Base-by-base conservation (phyloP, 2,888 invertebrate genomes). In the Aphodius sticticus region DNA sequence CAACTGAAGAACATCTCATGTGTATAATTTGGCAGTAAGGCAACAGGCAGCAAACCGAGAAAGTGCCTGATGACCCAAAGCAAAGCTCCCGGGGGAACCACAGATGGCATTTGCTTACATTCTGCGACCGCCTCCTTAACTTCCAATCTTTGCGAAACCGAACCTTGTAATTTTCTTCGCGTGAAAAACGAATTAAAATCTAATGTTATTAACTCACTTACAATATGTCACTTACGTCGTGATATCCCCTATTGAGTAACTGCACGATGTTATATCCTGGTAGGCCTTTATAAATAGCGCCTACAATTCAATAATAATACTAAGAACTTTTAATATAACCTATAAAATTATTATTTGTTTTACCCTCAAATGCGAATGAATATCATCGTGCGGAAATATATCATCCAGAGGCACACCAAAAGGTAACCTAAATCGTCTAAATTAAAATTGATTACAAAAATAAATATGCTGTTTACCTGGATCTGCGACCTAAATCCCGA, bases 61-160 rank as follows among this genome's bases (percentile, higher is more conserved):
- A 84, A 84, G 77, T 84, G 83, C 9, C 84, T 79, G 15, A 84
- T 76, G 15, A 83, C 78, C 84, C 84, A 84, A 12, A 84, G 70
- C 6, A 81, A 77, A 35, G 81, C 78, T 3, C 84, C 83, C 9
- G 83, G 83, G 4, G 81, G 36, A 38, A 84, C 14, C 3, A 79
- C 78, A 14, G 84, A 16, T 53, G 77, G 70, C 81, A 81, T 79
- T 16, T 79, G 79, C 77, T 78, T 79, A 76, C 81, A 81, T 79
- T 74, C 70, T 16, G 69, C 70, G 36, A 79, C 72, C 12, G 70
- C 71, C 69, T 81, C 79, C 75, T 81, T 81, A 7, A 79, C 16
- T 16, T 69, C 37, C 37, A 81, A 72, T 7, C 81, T 77, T 53
- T 81, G 77, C 37, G 26, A 72, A 35, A 79, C 70, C 35, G 70